Evolutionary conservation across 2,888 invertebrate genomes (phyloP).

Genomic region (Dexiosoma caninum): DNA sequence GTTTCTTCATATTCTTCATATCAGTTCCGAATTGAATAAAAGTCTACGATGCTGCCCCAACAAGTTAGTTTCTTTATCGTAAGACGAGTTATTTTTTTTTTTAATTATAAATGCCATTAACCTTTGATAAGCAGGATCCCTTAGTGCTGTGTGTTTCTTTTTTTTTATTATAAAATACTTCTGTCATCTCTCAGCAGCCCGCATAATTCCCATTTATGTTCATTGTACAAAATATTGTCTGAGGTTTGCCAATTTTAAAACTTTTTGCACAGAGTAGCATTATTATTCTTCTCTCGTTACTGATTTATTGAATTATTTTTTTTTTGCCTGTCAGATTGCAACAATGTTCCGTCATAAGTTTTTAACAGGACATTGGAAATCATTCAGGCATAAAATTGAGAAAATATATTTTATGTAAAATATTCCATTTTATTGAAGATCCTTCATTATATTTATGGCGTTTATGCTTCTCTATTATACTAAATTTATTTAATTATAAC

Average conservation of each 20-base stretch:
- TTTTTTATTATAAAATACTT: neutral
- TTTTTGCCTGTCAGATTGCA: neutral
- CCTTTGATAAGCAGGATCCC: neutral
- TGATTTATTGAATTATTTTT: neutral
- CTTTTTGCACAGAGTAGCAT: neutral
- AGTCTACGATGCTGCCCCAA: neutral
- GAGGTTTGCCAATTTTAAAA: neutral
- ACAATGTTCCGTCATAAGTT: slow-evolving; percentile 15
- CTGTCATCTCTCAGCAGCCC: neutral
- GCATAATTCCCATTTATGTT: neutral
- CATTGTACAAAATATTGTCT: neutral
- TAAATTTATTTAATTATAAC: neutral
- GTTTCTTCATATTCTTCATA: neutral
- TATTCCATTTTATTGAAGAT: neutral
- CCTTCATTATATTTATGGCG: too few species aligned
- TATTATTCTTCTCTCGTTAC: neutral
- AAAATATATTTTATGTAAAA: neutral
- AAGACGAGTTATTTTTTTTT: neutral
- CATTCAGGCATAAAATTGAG: neutral
- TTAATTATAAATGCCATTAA: neutral
- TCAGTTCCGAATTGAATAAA: neutral
- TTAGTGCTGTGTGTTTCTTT: neutral
- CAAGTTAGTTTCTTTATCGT: neutral
- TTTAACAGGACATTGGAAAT: neutral
- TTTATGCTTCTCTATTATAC: too few species aligned